phyloP scores from a whole-genome alignment of 1,140 invertebrate genomes.

The Pseudomyrmex cubaensis region DNA sequence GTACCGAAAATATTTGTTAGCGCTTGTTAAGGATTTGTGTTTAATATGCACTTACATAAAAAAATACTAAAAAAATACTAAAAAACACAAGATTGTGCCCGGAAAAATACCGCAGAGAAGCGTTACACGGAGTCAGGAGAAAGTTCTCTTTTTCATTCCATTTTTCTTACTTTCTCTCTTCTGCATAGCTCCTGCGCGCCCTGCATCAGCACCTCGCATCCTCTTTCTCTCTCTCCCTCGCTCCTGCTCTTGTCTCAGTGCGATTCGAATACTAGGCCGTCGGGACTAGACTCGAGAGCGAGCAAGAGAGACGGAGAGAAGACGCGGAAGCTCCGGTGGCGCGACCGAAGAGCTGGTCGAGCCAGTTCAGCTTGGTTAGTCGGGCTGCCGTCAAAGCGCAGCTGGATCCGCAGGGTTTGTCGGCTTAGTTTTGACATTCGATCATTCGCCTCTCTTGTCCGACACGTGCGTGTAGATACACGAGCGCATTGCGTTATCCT shows the following conservation, averaged over 20 bases:
- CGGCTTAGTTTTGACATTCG: not conserved
- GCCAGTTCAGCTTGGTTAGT: slow-evolving; percentile 38
- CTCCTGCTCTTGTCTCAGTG: slow-evolving; percentile 19
- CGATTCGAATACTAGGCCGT: slow-evolving; percentile 23
- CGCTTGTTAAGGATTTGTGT: not conserved
- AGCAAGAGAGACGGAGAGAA: slow-evolving; percentile 11
- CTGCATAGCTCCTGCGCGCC: slow-evolving; percentile 1
- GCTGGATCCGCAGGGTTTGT: slow-evolving; percentile 11
- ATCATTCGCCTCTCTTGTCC: not conserved
- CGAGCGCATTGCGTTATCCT: not conserved
- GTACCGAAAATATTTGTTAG: not conserved
- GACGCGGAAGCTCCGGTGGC: not conserved
- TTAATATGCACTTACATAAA: not conserved
- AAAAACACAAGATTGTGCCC: too few relatives aligned
- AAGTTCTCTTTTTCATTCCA: slow-evolving; percentile 4
- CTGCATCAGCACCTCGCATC: slow-evolving; percentile 11
- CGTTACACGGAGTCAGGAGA: not conserved
- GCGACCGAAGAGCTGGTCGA: slow-evolving; percentile 22
- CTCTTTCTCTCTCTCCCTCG: not conserved
- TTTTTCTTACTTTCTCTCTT: slow-evolving; percentile 34
- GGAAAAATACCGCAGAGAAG: not conserved
- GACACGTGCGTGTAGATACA: slow-evolving; percentile 28
- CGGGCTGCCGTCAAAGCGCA: slow-evolving; percentile 10
- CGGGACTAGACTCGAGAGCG: not conserved
- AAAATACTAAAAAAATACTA: not conserved